phyloP scores from a whole-genome alignment of 2,888 invertebrate species.

The Nycteola revayana region DNA sequence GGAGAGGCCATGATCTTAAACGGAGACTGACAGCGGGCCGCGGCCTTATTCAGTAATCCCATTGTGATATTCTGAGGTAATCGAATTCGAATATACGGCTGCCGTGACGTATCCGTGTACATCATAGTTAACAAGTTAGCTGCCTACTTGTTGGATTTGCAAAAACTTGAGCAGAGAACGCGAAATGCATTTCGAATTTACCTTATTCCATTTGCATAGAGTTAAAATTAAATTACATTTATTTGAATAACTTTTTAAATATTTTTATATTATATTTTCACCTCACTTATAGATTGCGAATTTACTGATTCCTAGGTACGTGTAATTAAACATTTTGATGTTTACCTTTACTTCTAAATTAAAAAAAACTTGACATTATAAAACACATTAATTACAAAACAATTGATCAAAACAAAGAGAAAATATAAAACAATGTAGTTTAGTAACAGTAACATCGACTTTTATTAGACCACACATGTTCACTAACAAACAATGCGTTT shows the following conservation, averaged over 20 bases:
- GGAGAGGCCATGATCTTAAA: conserved; percentile 69
- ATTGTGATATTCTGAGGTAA: conserved; percentile 42
- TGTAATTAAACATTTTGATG: too few species aligned
- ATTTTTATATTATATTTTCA: too few species aligned
- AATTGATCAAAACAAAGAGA: too few species aligned
- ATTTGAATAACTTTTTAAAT: too few species aligned
- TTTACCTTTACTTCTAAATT: too few species aligned
- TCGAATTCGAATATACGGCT: conserved; percentile 33
- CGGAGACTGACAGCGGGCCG: conserved; percentile 50
- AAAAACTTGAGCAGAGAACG: conserved; percentile 16
- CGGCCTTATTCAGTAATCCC: conserved; percentile 49
- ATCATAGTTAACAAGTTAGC: conserved; percentile 36
- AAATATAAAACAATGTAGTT: too few species aligned
- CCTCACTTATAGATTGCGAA: too few species aligned
- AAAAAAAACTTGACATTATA: too few species aligned
- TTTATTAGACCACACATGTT: conserved; percentile 18
- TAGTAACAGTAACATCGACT: too few species aligned
- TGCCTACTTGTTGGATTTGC: conserved; percentile 19
- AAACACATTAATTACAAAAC: too few species aligned
- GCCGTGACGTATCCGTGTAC: conserved; percentile 26
- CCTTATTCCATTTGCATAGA: conserved; percentile 1
- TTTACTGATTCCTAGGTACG: too few species aligned
- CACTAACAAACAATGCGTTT: conserved; percentile 24
- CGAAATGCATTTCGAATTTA: conserved; percentile 15
- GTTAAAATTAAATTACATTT: too few species aligned